phyloP scores from a whole-genome alignment of 2,797 vertebrate genomes.

The Leptoclinus maculatus region DNA sequence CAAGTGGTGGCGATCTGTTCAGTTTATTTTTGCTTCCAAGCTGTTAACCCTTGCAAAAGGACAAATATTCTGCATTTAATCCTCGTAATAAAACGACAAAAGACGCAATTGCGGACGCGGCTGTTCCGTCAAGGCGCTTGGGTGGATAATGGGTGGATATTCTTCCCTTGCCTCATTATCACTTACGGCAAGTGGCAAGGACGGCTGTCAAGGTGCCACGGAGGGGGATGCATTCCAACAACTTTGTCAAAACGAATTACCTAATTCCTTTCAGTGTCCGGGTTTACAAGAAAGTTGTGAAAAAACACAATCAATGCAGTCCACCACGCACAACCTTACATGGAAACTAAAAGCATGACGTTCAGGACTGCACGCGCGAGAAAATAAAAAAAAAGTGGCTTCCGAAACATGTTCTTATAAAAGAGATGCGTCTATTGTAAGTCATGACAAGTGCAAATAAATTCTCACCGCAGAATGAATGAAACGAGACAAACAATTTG shows the following conservation, averaged over 20 bases:
- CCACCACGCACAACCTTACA: conserved; percentile 2
- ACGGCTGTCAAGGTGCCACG: conserved; percentile 15
- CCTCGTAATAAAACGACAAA: conserved; percentile 34
- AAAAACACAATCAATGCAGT: not conserved
- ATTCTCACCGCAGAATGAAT: conserved; percentile 49
- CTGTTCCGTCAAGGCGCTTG: conserved; percentile 53
- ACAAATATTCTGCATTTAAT: conserved; percentile 9
- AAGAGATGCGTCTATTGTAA: conserved; percentile 13
- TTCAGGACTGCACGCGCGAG: not conserved
- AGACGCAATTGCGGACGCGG: conserved; percentile 60
- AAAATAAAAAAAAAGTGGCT: conserved; percentile 16
- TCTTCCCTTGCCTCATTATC: conserved; percentile 46
- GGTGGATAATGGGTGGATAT: conserved; percentile 28
- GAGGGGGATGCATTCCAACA: conserved; percentile 17
- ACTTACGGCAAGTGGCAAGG: conserved; percentile 41
- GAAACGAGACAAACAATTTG: conserved; percentile 59
- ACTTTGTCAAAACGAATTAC: conserved; percentile 41
- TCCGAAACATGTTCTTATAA: not conserved
- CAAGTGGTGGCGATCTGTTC: conserved; percentile 41
- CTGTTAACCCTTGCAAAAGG: not conserved
- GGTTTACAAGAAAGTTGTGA: conserved; percentile 52
- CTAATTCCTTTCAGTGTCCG: not conserved
- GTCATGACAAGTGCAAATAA: conserved; percentile 52
- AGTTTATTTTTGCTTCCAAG: not conserved
- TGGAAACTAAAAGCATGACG: not conserved